Evolutionary conservation across 2,888 invertebrate species (phyloP).

Genomic region (Nowickia ferox): DNA sequence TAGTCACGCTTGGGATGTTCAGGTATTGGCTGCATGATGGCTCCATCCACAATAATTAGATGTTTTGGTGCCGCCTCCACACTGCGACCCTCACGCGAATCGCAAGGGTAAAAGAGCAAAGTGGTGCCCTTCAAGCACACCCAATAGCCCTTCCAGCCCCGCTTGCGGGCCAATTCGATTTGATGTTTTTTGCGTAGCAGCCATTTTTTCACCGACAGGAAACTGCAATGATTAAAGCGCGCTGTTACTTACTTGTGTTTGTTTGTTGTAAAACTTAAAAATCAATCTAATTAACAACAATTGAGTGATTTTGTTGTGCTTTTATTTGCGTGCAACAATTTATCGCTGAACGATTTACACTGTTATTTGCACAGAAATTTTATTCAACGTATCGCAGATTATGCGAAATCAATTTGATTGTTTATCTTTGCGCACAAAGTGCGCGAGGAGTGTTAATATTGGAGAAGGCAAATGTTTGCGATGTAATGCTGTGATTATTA

Average conservation of each 20-base stretch:
- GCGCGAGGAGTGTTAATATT: no score
- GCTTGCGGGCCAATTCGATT: conserved; percentile 96
- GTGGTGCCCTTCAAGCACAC: conserved; percentile 98
- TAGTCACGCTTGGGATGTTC: conserved; percentile 99
- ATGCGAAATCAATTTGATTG: no score
- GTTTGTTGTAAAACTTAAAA: conserved; percentile 3
- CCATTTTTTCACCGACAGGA: conserved; percentile 99
- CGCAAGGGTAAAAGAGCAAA: conserved; percentile 97
- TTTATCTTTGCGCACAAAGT: no score
- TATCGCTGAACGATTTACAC: no score
- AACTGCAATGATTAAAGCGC: conserved; percentile 85
- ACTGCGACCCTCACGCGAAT: conserved; percentile 94
- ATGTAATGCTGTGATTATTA: no score
- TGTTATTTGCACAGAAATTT: background rate
- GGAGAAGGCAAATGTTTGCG: no score
- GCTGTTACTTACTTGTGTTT: background rate
- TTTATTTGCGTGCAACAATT: background rate
- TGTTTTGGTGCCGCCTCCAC: conserved; percentile 97
- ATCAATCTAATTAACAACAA: conserved; percentile 26
- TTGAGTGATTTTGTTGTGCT: conserved; percentile 31
- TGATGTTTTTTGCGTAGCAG: conserved; percentile 97
- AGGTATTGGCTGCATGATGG: conserved; percentile 99
- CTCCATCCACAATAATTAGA: conserved; percentile 97
- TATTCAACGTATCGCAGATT: no score
- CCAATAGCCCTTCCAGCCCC: conserved; percentile 99